A percentile compares a stretch with the other conserved stretches of the same genome.
Conservation (phyloP, 2,113 vertebrate genomes). For the Gambusia holbrooki region DNA sequence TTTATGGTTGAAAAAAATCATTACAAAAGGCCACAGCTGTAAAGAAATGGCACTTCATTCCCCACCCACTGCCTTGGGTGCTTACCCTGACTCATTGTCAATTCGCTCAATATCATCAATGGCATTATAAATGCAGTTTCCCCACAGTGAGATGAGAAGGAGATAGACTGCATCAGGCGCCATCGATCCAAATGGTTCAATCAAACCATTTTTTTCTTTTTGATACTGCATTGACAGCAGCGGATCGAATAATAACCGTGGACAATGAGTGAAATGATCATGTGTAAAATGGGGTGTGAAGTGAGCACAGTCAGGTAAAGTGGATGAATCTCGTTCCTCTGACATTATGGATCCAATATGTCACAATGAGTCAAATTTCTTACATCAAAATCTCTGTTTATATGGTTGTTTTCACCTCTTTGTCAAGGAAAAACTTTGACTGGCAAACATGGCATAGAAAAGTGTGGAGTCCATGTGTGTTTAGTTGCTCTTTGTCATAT, state of each 20-base stretch:
- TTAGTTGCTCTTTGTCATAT: no score
- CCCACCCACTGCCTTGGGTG: conserved; percentile 41
- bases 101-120: conserved; percentile 74
- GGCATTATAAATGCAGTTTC: conserved; percentile 62
- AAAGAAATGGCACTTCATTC: conserved; percentile 52
- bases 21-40: conserved; percentile 48
- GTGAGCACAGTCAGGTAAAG: conserved; percentile 54
- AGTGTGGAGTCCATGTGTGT: neutral
- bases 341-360: conserved; percentile 19
- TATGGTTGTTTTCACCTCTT: conserved; percentile 17
- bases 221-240: conserved; percentile 51
- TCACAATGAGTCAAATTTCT: conserved; percentile 26
- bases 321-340: conserved; percentile 61
- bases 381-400: conserved; percentile 14
- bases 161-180: conserved; percentile 62
- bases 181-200: conserved; percentile 69
- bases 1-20: conserved; percentile 52
- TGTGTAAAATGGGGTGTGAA: conserved; percentile 45
- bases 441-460: neutral
- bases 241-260: conserved; percentile 72
- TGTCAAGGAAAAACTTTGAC: conserved; percentile 2
- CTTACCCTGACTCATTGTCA: conserved; percentile 54
- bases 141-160: conserved; percentile 54
- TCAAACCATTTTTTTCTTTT: conserved; percentile 62
- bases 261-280: conserved; percentile 64